phyloP scores from a whole-genome alignment of 2,797 vertebrate genomes.

The Periparus ater region DNA sequence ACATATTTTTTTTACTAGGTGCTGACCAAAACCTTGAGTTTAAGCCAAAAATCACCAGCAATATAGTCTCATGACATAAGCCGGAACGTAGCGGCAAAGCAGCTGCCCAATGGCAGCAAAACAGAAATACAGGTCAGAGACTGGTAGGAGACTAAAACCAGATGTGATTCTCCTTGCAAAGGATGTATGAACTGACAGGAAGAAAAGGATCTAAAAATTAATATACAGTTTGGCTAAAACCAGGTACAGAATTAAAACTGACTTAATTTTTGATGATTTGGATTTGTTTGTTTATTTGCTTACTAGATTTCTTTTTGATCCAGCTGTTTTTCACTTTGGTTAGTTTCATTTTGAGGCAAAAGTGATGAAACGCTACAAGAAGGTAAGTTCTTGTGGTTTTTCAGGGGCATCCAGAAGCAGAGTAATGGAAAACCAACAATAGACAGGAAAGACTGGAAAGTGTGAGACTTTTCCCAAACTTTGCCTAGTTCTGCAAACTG shows the following conservation, averaged over 20 bases:
- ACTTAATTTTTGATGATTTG: neutral
- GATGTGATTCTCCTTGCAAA: neutral
- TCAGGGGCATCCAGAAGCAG: conserved; percentile 23
- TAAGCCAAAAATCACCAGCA: neutral
- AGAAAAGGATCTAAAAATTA: neutral
- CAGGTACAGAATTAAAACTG: neutral
- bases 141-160: neutral
- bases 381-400: conserved; percentile 66
- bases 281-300: neutral
- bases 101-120: neutral
- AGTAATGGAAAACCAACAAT: conserved; percentile 35
- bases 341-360: conserved; percentile 47
- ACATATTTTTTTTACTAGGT: neutral
- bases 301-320: conserved; percentile 20
- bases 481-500: neutral
- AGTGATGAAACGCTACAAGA: conserved; percentile 45
- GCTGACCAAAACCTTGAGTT: neutral
- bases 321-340: conserved; percentile 13
- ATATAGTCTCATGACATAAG: neutral
- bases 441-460: conserved; percentile 37
- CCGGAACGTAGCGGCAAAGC: neutral
- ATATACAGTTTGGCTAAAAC: neutral
- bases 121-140: neutral
- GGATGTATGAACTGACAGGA: neutral
- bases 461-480: neutral